Evolutionary conservation across 2,113 vertebrate genomes (phyloP), one percentile per base, ranked within the genome.

Genomic region (Pimephales promelas): DNA sequence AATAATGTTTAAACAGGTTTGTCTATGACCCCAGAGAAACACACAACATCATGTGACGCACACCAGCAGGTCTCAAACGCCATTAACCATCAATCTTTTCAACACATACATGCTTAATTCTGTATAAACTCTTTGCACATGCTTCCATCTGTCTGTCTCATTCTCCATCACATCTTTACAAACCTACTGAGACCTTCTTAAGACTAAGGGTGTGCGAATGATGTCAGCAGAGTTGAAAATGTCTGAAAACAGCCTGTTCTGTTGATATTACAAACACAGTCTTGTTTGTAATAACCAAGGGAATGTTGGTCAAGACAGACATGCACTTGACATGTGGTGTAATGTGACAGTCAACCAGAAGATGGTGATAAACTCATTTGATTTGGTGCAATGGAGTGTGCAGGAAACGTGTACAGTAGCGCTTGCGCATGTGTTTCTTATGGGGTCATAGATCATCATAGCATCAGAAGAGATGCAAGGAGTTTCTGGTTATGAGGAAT

Each of bases 361-460:
- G 64, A 56, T 47, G 64, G 79, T 0, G 31, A n/a, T 81, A 14
- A 3, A 59, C 18, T 22, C 52, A 20, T 54, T 20, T 59, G 9
- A 11, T 40, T 68, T 5, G 20, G 4, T 40, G 22, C 52, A 4
- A 74, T 75, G 14, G 34, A 16, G 28, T 61, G 28, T 11, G 64
- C 28, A 34, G 62, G 43, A 26, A 72, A 26, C 13, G 13, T 31
- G 45, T 49, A 74, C 7, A 8, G 2, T 18, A 52, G 16, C 14
- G 31, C 72, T 52, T 26, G 18, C 70, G 43, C 72, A 36, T 86
- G 36, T 71, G 84, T 85, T 56, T 68, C 22, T 62, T 57, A 22
- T 77, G 80, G 79, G 81, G 78, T 84, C 86, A 88, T 84, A 83
- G 75, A 79, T 85, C 70, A 86, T 83, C 73, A 84, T 36, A 81